phyloP scores from a whole-genome alignment of 2,888 invertebrate species.

The Hecatera dysodea region DNA sequence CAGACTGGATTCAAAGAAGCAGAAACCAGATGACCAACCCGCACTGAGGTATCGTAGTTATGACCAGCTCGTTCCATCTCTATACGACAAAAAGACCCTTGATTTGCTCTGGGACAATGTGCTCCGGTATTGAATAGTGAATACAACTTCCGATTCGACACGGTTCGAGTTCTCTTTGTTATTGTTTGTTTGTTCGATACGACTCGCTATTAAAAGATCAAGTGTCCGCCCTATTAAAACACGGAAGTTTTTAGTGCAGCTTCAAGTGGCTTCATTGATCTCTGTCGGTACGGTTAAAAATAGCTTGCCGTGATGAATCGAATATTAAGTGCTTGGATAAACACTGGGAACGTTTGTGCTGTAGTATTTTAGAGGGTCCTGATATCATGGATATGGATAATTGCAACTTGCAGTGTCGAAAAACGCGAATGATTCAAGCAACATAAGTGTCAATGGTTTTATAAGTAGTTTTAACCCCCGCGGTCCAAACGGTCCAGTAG shows the following conservation, averaged over 20 bases:
- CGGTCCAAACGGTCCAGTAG: too few species aligned
- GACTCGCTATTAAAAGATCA: conserved; percentile 44
- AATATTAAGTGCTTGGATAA: conserved; percentile 11
- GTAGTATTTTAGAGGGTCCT: conserved; percentile 1
- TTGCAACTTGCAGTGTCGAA: not conserved
- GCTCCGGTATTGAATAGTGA: conserved; percentile 26
- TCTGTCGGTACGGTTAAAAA: conserved; percentile 23
- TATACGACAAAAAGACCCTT: not conserved
- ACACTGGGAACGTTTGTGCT: not conserved
- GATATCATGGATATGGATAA: not conserved
- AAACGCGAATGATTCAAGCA: not conserved
- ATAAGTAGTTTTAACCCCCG: not conserved
- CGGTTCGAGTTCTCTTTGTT: conserved; percentile 34
- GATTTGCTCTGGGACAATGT: conserved; percentile 2
- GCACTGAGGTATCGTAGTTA: not conserved
- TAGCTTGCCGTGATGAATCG: conserved; percentile 32
- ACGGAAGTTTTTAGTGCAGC: conserved; percentile 41
- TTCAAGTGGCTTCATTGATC: conserved; percentile 53
- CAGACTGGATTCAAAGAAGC: too few species aligned
- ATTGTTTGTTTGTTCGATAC: conserved; percentile 34
- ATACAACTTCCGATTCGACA: conserved; percentile 45
- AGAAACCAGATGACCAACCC: not conserved
- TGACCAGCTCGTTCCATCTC: not conserved
- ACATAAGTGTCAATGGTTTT: not conserved
- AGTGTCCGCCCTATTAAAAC: conserved; percentile 34